Evolutionary conservation across 2,888 invertebrate species (phyloP), one percentile per base, ranked within the genome.

Genomic region (Drosophila antonietae): DNA sequence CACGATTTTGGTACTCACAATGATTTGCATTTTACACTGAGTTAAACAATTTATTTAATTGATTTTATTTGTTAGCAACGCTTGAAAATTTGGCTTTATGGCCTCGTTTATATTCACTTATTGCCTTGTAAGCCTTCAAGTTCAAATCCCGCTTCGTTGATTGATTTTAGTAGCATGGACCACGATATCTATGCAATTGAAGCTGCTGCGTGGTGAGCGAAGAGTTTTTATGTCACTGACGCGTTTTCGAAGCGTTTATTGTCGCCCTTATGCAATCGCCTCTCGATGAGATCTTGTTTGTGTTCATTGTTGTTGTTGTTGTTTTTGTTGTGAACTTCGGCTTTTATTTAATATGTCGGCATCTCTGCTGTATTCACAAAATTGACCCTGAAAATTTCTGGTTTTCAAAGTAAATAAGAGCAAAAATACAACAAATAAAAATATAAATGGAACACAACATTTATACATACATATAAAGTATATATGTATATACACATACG

Each of bases 371-470:
- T 73, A 68, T 77, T 83, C 85, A 80, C 58, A 49, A 71, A 64
- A 70, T 89, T 91, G 90, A 83, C 90, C 90, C 81, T 91, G 91
- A 91, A 91, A 87, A 84, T 80, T 81, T 90, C 90, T 80, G 91
- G 91, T 91, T 91, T 90, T 85, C 64, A 51, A 62, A 52, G 43
- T 76, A 68, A 75, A 78, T 76, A 74, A 74, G 81, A 73, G 73
- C 73, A 78, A 62, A 67, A 64, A 71, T 55, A 67, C 43, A 72
- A 68, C 51, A 51, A 58, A 72, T 63, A 18, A 56, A 28, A 57
- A 6, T 5, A 49, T n/a, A 49, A 49, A 51, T 77, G 68, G 57
- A 68, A 79, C 72, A 79, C 23, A 41, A 5, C 18, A n/a, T 7
- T 33, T 51, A 57, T 20, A 41, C 14, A 51, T 4, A 49, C 3